Conservation (phyloP, 2,113 vertebrate genomes). For the Grantiella picta region DNA sequence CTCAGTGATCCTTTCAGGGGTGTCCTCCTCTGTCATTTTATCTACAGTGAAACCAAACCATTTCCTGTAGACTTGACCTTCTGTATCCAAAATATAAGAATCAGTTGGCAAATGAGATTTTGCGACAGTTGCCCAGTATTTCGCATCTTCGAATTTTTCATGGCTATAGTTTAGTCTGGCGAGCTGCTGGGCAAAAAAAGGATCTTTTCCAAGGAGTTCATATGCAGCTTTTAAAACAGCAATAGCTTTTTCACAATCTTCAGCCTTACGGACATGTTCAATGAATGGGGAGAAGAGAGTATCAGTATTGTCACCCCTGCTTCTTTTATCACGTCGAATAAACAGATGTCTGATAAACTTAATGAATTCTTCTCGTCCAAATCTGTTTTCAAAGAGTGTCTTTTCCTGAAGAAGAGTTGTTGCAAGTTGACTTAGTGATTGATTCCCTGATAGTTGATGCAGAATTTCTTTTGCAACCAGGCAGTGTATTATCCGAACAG, state of each 20-base stretch:
- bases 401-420: slow-evolving; percentile 70
- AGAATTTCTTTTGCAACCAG: slow-evolving; percentile 83
- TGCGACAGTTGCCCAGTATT: slow-evolving; percentile 75
- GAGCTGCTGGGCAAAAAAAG: slow-evolving; percentile 81
- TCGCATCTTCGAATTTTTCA: slow-evolving; percentile 76
- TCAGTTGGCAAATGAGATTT: slow-evolving; percentile 67
- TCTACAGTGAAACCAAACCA: slow-evolving; percentile 75
- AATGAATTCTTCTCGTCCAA: slow-evolving; percentile 72
- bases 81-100: slow-evolving; percentile 83
- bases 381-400: slow-evolving; percentile 76
- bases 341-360: slow-evolving; percentile 79
- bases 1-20: slow-evolving; percentile 8
- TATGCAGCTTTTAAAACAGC: slow-evolving; percentile 72
- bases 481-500: slow-evolving; percentile 80
- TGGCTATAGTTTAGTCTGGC: slow-evolving; percentile 78
- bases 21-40: slow-evolving; percentile 28
- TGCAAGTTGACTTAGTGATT: slow-evolving; percentile 74
- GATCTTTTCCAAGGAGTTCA: slow-evolving; percentile 68
- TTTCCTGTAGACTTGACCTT: slow-evolving; percentile 80
- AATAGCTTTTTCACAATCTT: slow-evolving; percentile 69
- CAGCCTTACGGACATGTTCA: slow-evolving; percentile 69
- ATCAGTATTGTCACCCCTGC: slow-evolving; percentile 74
- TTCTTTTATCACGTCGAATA: slow-evolving; percentile 73
- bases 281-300: slow-evolving; percentile 80
- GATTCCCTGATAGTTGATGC: slow-evolving; percentile 66